Conservation (phyloP, 1,140 invertebrate genomes). For the Zaprionus ornatus region DNA sequence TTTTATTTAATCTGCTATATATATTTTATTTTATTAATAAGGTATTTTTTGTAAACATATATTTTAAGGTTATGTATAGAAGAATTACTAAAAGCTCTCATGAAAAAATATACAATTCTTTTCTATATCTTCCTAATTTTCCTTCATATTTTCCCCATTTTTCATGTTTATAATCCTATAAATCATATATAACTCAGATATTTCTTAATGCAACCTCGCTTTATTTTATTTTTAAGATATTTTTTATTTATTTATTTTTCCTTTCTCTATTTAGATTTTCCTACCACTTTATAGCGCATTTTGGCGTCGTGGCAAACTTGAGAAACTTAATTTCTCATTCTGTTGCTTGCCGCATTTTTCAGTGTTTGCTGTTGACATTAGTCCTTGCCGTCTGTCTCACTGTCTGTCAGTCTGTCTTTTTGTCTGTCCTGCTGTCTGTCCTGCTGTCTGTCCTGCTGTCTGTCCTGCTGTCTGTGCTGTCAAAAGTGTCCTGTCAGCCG, state of each 20-base stretch:
- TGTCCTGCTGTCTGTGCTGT: constrained; percentile 58
- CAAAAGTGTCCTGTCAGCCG: constrained; percentile 77
- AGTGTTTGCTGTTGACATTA: constrained; percentile 79
- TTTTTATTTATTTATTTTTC: not conserved
- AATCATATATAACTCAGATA: no score
- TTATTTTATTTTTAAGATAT: not conserved
- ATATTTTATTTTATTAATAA: no score
- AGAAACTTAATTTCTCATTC: constrained; percentile 6
- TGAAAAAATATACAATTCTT: no score
- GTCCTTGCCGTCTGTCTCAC: constrained; percentile 63
- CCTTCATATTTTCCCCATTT: no score
- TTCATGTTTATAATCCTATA: no score
- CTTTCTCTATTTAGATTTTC: not conserved
- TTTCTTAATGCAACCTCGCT: no score
- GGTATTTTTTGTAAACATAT: no score
- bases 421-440: not conserved
- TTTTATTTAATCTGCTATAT: no score
- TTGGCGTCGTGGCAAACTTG: not conserved
- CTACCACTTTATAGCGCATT: constrained; percentile 1
- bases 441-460: not conserved
- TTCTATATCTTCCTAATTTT: no score
- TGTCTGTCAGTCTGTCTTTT: not conserved
- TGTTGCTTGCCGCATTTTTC: constrained; percentile 49
- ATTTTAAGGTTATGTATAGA: no score
- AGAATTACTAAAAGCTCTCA: no score